These are phyloP conservation scores for Antheraea assamensis DNA, from an alignment of 2,888 invertebrate genomes.

Conservation along the genomic window DNA sequence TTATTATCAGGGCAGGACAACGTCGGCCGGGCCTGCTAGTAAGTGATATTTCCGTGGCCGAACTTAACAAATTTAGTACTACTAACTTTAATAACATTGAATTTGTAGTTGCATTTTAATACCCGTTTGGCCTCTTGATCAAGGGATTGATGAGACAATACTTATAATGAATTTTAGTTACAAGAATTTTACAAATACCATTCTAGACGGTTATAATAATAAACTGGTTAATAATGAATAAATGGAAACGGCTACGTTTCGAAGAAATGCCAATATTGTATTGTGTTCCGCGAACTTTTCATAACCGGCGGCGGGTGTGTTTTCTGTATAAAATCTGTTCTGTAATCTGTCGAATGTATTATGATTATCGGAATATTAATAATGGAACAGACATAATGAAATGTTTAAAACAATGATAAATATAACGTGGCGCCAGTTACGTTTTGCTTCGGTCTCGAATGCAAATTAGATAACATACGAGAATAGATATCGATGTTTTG, in stretches of 20 bases:
- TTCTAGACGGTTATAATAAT: neutral
- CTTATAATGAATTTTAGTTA: neutral
- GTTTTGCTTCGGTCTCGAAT: conserved; percentile 6
- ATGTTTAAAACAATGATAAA: conserved; percentile 21
- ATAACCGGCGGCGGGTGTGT: conserved; percentile 5
- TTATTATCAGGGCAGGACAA: too few relatives aligned
- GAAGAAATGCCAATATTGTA: conserved; percentile 8
- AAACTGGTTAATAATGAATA: neutral
- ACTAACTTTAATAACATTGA: neutral
- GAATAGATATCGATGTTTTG: conserved; percentile 9
- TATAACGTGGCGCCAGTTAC: conserved; percentile 20
- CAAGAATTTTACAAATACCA: neutral
- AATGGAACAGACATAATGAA: conserved; percentile 1
- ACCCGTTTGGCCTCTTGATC: neutral
- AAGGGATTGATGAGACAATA: neutral
- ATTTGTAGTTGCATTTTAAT: neutral
- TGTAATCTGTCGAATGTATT: conserved; percentile 6
- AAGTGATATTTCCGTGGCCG: too few relatives aligned
- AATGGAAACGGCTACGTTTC: neutral
- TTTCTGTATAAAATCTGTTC: neutral
- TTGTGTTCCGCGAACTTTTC: neutral
- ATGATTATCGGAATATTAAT: neutral
- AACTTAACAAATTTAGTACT: neutral
- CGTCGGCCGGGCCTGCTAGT: too few relatives aligned
- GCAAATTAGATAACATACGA: conserved; percentile 20